phyloP scores from a whole-genome alignment of 2,888 invertebrate genomes.

The Drosophila neutralis region DNA sequence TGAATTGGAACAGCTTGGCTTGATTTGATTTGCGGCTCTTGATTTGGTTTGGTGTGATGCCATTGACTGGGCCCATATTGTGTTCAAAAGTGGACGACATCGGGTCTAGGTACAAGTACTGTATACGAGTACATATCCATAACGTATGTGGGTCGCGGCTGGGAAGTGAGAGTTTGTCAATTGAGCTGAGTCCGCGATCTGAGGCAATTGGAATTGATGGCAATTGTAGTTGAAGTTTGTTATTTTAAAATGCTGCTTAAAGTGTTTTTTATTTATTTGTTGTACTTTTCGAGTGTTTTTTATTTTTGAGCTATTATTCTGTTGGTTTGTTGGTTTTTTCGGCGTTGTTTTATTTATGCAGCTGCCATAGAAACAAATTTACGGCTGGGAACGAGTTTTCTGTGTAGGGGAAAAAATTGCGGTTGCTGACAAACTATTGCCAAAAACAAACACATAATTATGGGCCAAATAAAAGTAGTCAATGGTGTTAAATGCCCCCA shows the following conservation, averaged over 20 bases:
- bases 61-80: slow-evolving; percentile 56
- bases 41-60: slow-evolving; percentile 62
- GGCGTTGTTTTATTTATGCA: slow-evolving; percentile 60
- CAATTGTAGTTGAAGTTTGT: slow-evolving; percentile 66
- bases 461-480: slow-evolving; percentile 42
- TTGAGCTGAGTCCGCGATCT: slow-evolving; percentile 42
- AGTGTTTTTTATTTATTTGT: slow-evolving; percentile 38
- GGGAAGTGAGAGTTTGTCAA: slow-evolving; percentile 68
- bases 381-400: slow-evolving; percentile 42
- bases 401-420: slow-evolving; percentile 7
- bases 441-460: slow-evolving; percentile 51
- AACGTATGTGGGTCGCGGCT: slow-evolving; percentile 62
- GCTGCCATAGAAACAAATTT: slow-evolving; percentile 53
- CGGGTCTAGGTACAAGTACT: slow-evolving; percentile 33
- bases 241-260: slow-evolving; percentile 57
- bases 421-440: slow-evolving; percentile 25
- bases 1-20: slow-evolving; percentile 49
- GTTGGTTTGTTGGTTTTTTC: slow-evolving; percentile 17
- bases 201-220: slow-evolving; percentile 67
- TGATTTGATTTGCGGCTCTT: slow-evolving; percentile 52
- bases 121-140: slow-evolving; percentile 22
- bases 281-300: slow-evolving; percentile 41
- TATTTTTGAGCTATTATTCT: slow-evolving; percentile 36
- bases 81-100: slow-evolving; percentile 46
- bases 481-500: slow-evolving; percentile 54